Percentiles rank a stretch among this genome's conserved stretches.
These are phyloP conservation scores for Grapholita molesta DNA, from an alignment of 1,140 invertebrate genomes.

Conservation along the genomic window DNA sequence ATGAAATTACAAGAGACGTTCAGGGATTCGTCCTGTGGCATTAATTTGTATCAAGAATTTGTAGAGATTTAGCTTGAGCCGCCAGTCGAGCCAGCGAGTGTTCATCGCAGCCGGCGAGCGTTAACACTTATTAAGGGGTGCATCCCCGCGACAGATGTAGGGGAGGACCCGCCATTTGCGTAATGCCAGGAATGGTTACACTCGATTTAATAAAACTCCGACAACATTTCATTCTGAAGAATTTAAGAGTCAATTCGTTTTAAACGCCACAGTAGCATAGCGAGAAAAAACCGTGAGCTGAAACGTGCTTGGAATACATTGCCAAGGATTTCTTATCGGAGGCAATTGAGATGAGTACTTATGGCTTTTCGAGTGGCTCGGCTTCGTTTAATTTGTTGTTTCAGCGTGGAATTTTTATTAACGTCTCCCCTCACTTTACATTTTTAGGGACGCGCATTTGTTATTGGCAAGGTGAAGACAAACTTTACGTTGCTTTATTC, in stretches of 20 bases:
- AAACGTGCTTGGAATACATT: slow-evolving; percentile 74
- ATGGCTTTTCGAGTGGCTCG: slow-evolving; percentile 76
- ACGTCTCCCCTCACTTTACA: slow-evolving; percentile 68
- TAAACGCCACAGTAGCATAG: slow-evolving; percentile 67
- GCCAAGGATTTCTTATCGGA: slow-evolving; percentile 75
- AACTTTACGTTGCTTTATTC: slow-evolving; percentile 40
- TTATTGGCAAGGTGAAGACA: slow-evolving; percentile 50
- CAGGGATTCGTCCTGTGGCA: slow-evolving; percentile 59
- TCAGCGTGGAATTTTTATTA: slow-evolving; percentile 76
- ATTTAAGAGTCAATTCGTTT: slow-evolving; percentile 77
- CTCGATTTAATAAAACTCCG: slow-evolving; percentile 77
- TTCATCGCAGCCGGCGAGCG: slow-evolving; percentile 73
- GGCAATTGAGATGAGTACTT: slow-evolving; percentile 78
- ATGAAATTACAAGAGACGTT: slow-evolving; percentile 70
- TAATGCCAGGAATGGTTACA: slow-evolving; percentile 77
- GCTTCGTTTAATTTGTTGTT: slow-evolving; percentile 78
- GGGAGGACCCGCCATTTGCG: slow-evolving; percentile 75
- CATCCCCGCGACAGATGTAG: slow-evolving; percentile 76
- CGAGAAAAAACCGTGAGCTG: slow-evolving; percentile 71
- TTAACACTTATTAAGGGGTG: slow-evolving; percentile 78
- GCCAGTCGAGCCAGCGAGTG: slow-evolving; percentile 56
- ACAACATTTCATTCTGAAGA: slow-evolving; percentile 75
- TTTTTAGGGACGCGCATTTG: slow-evolving; percentile 48
- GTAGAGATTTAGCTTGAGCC: slow-evolving; percentile 74
- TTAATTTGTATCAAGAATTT: slow-evolving; percentile 78